Percentiles rank a stretch among this genome's conserved stretches.
Evolutionary conservation across 2,113 vertebrate species (phyloP).

Genomic region (Pipa parva): DNA sequence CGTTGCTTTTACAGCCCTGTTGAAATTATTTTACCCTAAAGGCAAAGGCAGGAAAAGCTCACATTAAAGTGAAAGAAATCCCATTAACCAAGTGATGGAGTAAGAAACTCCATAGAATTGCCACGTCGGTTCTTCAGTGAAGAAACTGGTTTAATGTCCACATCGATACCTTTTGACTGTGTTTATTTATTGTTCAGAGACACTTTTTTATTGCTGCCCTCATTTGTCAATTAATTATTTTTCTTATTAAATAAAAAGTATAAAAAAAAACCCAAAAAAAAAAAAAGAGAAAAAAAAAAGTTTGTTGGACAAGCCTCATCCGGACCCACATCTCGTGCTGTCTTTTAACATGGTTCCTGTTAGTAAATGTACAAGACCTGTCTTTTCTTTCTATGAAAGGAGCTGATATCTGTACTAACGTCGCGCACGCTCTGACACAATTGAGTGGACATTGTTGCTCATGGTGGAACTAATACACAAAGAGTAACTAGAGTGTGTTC

Average conservation of each 20-base stretch:
- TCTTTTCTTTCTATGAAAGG: slow-evolving; percentile 85
- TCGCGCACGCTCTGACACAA: slow-evolving; percentile 58
- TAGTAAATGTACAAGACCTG: slow-evolving; percentile 74
- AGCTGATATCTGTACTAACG: slow-evolving; percentile 75
- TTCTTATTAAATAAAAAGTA: slow-evolving; percentile 64
- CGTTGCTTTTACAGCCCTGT: slow-evolving; percentile 68
- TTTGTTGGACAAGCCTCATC: slow-evolving; percentile 17
- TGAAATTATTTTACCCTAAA: slow-evolving; percentile 70
- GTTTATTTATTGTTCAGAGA: slow-evolving; percentile 85
- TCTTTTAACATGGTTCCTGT: slow-evolving; percentile 78
- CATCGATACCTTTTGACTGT: slow-evolving; percentile 75
- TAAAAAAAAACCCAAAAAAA: slow-evolving; percentile 3
- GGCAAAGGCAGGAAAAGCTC: slow-evolving; percentile 57
- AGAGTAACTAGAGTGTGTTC: slow-evolving; percentile 69
- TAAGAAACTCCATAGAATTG: slow-evolving; percentile 72
- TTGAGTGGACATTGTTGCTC: slow-evolving; percentile 69
- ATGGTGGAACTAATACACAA: too few relatives aligned
- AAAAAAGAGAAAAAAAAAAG: slow-evolving; percentile 12
- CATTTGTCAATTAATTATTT: slow-evolving; percentile 83
- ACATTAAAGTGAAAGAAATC: slow-evolving; percentile 59
- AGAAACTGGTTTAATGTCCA: slow-evolving; percentile 81
- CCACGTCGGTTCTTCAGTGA: slow-evolving; percentile 82
- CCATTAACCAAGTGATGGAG: slow-evolving; percentile 65
- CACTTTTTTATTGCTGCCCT: slow-evolving; percentile 81
- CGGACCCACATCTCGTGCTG: slow-evolving; percentile 68